Conservation (phyloP, 2,888 invertebrate species). For the Heteropelma amictum region DNA sequence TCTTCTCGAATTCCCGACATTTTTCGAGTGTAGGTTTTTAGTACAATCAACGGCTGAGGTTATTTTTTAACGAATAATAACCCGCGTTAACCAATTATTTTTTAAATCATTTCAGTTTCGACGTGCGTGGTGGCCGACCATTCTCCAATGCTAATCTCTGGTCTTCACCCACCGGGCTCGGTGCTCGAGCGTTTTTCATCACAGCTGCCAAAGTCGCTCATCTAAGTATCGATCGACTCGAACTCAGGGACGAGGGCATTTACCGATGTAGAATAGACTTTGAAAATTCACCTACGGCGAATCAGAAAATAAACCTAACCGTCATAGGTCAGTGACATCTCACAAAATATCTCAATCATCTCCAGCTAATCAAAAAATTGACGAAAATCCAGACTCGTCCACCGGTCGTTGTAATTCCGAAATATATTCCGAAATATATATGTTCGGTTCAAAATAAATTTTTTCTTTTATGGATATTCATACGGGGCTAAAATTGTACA, state of each 20-base stretch:
- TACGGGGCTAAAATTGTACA: no score
- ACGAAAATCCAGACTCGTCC: no score
- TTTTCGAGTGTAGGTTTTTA: no score
- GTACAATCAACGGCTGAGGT: neutral
- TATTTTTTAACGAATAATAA: no score
- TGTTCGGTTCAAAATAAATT: no score
- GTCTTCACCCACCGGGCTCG: constrained; percentile 81
- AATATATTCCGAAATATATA: no score
- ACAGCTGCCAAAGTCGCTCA: constrained; percentile 80
- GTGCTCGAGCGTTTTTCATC: constrained; percentile 81
- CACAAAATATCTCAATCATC: neutral
- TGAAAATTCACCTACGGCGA: constrained; percentile 79
- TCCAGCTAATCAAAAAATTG: neutral
- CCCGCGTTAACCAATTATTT: no score
- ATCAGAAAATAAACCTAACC: constrained; percentile 79
- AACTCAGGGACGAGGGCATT: constrained; percentile 78
- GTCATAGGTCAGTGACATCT: constrained; percentile 78
- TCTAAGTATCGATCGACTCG: constrained; percentile 78
- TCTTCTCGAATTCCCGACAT: no score
- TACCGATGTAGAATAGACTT: constrained; percentile 80
- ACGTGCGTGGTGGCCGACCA: constrained; percentile 80
- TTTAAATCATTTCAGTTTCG: constrained; percentile 80
- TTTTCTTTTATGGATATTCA: no score
- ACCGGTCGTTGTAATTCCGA: no score
- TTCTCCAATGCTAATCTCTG: constrained; percentile 81